These are phyloP conservation scores for Channa argus DNA, from an alignment of 2,113 vertebrate genomes.

Conservation along the genomic window DNA sequence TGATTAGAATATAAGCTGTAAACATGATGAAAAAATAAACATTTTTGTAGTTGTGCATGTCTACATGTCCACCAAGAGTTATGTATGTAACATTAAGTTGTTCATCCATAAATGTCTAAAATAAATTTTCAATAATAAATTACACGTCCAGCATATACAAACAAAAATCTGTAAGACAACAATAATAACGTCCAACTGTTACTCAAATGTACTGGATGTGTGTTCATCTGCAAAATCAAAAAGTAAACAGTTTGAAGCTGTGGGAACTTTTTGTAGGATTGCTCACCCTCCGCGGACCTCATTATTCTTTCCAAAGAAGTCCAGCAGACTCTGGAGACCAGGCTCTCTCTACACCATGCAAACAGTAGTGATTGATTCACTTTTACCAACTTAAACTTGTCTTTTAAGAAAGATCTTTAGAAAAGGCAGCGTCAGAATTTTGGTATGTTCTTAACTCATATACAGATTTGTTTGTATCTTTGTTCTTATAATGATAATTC, in stretches of 20 bases:
- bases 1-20: slow-evolving; percentile 30
- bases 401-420: too few relatives aligned
- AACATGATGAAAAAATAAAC: slow-evolving; percentile 45
- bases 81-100: slow-evolving; percentile 32
- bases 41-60: slow-evolving; percentile 36
- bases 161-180: not conserved
- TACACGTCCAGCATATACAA: too few relatives aligned
- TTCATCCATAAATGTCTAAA: slow-evolving; percentile 8
- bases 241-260: too few relatives aligned
- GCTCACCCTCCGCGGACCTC: slow-evolving; percentile 14
- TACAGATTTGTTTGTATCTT: too few relatives aligned
- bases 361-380: too few relatives aligned
- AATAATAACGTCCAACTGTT: not conserved
- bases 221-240: not conserved
- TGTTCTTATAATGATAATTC: too few relatives aligned
- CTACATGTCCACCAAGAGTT: slow-evolving; percentile 25
- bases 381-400: too few relatives aligned
- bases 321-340: too few relatives aligned
- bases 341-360: too few relatives aligned
- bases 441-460: too few relatives aligned
- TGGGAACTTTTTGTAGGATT: not conserved
- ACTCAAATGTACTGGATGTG: too few relatives aligned
- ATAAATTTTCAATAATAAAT: not conserved
- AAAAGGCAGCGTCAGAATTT: too few relatives aligned
- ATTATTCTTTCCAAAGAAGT: slow-evolving; percentile 13